These are phyloP conservation scores for Atrichornis clamosus DNA, from an alignment of 2,113 vertebrate genomes.

Conservation along the genomic window DNA sequence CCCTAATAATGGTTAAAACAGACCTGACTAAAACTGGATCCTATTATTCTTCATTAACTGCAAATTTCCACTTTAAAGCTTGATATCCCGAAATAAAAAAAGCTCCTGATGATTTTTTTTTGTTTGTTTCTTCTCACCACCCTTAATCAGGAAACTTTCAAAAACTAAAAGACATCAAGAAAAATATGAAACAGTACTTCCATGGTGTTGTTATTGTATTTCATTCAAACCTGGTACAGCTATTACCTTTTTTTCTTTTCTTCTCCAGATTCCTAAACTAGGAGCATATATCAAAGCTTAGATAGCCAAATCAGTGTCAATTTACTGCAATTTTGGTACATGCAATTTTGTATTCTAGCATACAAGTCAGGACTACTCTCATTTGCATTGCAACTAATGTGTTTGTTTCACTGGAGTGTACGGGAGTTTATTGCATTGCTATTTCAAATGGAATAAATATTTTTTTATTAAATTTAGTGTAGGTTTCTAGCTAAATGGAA, in stretches of 20 bases:
- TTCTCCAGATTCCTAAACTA: background rate
- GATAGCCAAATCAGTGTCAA: conserved; percentile 49
- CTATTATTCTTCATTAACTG: conserved; percentile 35
- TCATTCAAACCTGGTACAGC: conserved; percentile 15
- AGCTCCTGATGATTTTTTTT: background rate
- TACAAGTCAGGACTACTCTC: background rate
- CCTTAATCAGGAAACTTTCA: background rate
- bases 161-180: background rate
- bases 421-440: background rate
- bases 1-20: conserved; percentile 1
- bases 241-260: background rate
- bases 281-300: conserved; percentile 28
- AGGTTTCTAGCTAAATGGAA: background rate
- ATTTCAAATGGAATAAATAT: background rate
- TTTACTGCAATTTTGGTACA: conserved; percentile 38
- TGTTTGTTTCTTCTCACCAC: background rate
- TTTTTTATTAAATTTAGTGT: background rate
- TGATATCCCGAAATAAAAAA: background rate
- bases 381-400: conserved; percentile 11
- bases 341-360: conserved; percentile 25
- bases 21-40: background rate
- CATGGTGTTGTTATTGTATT: conserved; percentile 16
- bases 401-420: background rate
- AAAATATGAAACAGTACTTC: conserved; percentile 19
- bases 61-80: conserved; percentile 21